Conservation (phyloP, 2,888 invertebrate genomes). For the Entomobrya proxima region DNA sequence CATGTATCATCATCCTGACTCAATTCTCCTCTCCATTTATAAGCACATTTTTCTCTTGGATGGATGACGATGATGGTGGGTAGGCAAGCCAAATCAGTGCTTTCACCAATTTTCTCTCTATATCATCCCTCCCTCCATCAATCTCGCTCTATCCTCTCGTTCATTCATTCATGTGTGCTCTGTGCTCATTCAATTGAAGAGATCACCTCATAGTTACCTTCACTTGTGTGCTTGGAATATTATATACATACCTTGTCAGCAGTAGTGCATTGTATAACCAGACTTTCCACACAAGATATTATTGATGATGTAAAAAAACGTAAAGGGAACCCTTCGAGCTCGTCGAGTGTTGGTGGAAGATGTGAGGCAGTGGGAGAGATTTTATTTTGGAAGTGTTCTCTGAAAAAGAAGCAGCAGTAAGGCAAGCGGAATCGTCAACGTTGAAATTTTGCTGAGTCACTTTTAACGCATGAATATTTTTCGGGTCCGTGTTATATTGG, state of each 20-base stretch:
- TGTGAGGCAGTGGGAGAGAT: too few relatives aligned
- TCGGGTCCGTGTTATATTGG: too few relatives aligned
- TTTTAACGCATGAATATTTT: too few relatives aligned
- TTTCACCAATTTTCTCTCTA: neutral
- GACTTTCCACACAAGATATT: too few relatives aligned
- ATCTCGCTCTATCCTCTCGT: neutral
- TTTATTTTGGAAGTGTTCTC: too few relatives aligned
- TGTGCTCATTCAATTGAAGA: neutral
- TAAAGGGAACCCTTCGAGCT: too few relatives aligned
- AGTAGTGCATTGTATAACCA: too few relatives aligned
- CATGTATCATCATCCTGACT: constrained; percentile 16
- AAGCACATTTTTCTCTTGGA: neutral
- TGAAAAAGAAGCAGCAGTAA: too few relatives aligned
- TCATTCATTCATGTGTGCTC: constrained; percentile 12
- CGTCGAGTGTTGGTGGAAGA: too few relatives aligned
- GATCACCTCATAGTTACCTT: neutral
- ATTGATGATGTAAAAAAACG: too few relatives aligned
- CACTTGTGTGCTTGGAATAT: neutral
- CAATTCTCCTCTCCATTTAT: neutral
- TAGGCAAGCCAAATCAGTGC: neutral
- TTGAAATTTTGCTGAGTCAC: too few relatives aligned
- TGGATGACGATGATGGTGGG: neutral
- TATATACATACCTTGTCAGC: neutral
- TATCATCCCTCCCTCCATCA: neutral
- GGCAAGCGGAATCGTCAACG: too few relatives aligned